Evolutionary conservation across 2,888 invertebrate genomes (phyloP), one percentile per base, ranked within the genome.

Genomic region (Scaptomyza polygonia): DNA sequence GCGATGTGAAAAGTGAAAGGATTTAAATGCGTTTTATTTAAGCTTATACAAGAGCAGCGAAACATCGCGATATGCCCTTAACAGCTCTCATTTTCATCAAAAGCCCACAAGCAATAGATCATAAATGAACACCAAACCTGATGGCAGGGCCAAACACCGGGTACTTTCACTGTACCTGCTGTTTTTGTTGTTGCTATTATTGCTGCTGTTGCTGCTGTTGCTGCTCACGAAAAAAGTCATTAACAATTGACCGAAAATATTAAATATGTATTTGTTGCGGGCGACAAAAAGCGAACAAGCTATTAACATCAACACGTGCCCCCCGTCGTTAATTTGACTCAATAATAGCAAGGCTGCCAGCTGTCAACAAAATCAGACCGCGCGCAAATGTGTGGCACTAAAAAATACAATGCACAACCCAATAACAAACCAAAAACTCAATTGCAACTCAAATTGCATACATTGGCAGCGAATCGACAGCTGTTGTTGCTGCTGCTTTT

Each of bases 1-100:
- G 65, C 48, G 70, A 68, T 69, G 48, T 64, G 54, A 51, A 83
- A 83, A 83, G 82, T 83, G 82, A 83, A 83, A 83, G 82, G 82
- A 84, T 52, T 74, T 66, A 69, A 73, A 71, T 83, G 72, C 77
- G 67, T 73, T 67, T 77, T 61, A 56, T 56, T 64, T 45, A 30
- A 39, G 57, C 52, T 73, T 77, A 66, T 58, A 71, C 66, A 84
- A 84, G 54, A 43, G 58, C 44, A 39, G 12, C 30, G 12, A 43
- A 53, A 42, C 40, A 32, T 54, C 39, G 59, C 62, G 49, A 43
- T 55, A 21, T 67, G 80, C 85, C 72, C 85, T 71, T 66, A 57
- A 61, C 54, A 62, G 48, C 29, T 77, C 52, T 63, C 39, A 39
- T 67, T 64, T 70, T 70, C 63, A 72, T 69, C 62, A 62, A 70